Conservation (phyloP, 2,113 vertebrate genomes). For the Oophaga pumilio region DNA sequence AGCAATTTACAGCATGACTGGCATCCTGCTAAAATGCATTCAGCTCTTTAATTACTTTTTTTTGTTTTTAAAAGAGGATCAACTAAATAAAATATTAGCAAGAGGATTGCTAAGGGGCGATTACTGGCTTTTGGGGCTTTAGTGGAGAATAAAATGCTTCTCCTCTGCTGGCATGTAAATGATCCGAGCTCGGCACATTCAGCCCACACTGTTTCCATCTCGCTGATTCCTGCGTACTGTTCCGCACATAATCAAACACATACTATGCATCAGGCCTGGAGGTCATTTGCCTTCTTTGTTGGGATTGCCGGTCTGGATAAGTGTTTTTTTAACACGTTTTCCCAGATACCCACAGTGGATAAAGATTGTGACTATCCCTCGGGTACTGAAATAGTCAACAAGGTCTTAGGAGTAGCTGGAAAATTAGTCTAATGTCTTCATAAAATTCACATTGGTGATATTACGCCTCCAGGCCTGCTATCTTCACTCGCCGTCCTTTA, state of each 20-base stretch:
- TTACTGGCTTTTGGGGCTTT: constrained; percentile 44
- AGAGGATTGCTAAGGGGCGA: constrained; percentile 42
- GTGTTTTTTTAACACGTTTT: constrained; percentile 32
- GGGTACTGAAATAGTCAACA: not conserved
- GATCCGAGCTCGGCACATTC: not conserved
- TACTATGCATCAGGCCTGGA: constrained; percentile 12
- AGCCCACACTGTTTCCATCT: constrained; percentile 13
- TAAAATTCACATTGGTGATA: constrained; percentile 53
- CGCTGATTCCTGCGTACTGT: not conserved
- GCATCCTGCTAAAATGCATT: constrained; percentile 17
- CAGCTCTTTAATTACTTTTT: constrained; percentile 35
- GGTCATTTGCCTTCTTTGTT: constrained; percentile 18
- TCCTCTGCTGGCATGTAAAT: constrained; percentile 33
- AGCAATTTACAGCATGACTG: constrained; percentile 39
- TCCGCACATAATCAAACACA: constrained; percentile 27
- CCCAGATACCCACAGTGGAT: not conserved
- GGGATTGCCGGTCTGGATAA: not conserved
- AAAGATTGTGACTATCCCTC: constrained; percentile 4
- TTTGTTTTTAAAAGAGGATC: constrained; percentile 38
- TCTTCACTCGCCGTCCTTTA: not conserved
- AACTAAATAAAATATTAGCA: constrained; percentile 42
- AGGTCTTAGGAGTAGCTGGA: not conserved
- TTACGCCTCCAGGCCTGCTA: constrained; percentile 63
- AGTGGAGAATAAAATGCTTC: constrained; percentile 25
- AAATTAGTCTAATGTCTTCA: constrained; percentile 68